Base-by-base conservation (phyloP, 2,888 invertebrate species). In the Phortica okadai region DNA sequence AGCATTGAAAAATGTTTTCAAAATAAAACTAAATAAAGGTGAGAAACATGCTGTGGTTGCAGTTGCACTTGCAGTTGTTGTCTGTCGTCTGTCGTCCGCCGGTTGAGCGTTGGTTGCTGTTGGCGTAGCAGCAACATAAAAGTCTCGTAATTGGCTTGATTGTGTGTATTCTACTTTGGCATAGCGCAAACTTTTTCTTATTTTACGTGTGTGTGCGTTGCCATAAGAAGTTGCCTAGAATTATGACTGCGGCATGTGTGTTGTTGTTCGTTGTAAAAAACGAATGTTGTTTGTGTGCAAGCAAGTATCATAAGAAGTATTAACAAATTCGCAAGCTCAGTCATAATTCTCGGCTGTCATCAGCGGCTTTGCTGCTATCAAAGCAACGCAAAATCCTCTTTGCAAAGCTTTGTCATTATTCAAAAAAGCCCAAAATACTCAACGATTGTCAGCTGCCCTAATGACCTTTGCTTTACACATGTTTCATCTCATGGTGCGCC, bases 381-480 rank as follows among this genome's bases (percentile, higher is more conserved):
- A 67, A 41, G 41, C 67, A 21, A 16, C 54, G 50, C 67, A 44
- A 72, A 72, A 72, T 72, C 70, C 74, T 2, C 74, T 41, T 25
- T 58, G 73, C 58, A 44, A 41, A 42, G 70, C 44, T 81, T 54
- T 70, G 76, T 78, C 79, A 77, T 81, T 82, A 81, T 86, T 85
- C 82, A 85, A 81, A 76, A 69, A 76, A 69, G n/a, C 42, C 42
- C 41, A 74, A 33, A 45, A 21, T 58, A 66, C 80, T n/a, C 67
- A 7, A 78, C 79, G 80, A 80, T 82, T 84, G 81, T 82, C 82
- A 75, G 76, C 72, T 80, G 82, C 83, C 81, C 86, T 87, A 85
- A 85, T 87, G 86, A 84, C 83, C 82, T 86, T 79, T 87, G 84
- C 84, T 81, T 80, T 82, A 87, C 83, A 87, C 83, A 82, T 87